Base-by-base conservation (phyloP, 1,140 invertebrate genomes). In the Diploscapter pachys region DNA sequence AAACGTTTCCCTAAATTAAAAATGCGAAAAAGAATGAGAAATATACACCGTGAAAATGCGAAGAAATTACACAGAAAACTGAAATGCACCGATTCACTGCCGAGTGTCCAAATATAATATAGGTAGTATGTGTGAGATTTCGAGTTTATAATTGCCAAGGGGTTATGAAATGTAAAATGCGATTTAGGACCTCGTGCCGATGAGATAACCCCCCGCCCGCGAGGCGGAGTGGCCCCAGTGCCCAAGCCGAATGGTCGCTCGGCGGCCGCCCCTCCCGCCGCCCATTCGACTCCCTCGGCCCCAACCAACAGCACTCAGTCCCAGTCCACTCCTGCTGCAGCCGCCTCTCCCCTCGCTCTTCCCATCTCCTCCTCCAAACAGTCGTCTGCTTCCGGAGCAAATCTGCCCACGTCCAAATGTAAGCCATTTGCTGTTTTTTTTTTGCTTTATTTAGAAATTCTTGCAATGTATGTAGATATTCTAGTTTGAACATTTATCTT, bases 161-260 rank as follows among this genome's bases (percentile, higher is more conserved):
- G 31, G 31, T 31, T 31, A 31, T 31, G 31, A 31, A 31, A 31
- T 31, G 31, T 31, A 31, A 31, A 31, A 31, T 31, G 31, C 31
- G 31, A 31, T 31, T 31, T 54, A 68, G 66, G 66, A 55, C 66
- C 66, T 9, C 66, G 66, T 9, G 66, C 53, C 11, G 66, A 68
- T 68, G 66, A 68, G 56, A 68, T 68, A 55, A 68, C 66, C 31
- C 8, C 48, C 11, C 52, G 66, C 11, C 31, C 31, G 31, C 66
- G 66, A 52, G 66, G 66, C 5, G 6, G 66, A 54, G 66, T 55
- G 6, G 5, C 49, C 9, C 9, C 9, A 9, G 8, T 11, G 49
- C 9, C 63, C 31, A 68, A 68, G 51, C 5, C 52, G 11, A 68
- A 68, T 54, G 66, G 66, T 6, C 53, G 56, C n/a, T 55, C 66